Evolutionary conservation across 2,797 vertebrate species (phyloP).

Genomic region (Mormyrus hasselquistii): DNA sequence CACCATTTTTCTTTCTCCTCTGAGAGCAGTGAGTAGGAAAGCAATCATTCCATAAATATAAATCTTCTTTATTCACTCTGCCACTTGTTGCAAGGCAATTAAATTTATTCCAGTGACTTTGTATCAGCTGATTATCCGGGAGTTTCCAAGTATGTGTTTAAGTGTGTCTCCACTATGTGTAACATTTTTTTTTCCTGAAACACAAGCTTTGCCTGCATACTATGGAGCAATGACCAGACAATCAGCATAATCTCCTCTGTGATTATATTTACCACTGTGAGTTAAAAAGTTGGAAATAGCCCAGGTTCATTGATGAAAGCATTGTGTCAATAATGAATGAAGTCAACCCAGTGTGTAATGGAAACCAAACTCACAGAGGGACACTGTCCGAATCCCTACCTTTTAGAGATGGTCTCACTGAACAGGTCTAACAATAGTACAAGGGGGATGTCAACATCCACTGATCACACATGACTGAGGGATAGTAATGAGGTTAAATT

Average conservation of each 20-base stretch:
- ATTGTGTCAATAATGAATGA: neutral
- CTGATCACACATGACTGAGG: neutral
- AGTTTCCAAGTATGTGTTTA: neutral
- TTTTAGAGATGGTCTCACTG: neutral
- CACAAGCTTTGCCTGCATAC: neutral
- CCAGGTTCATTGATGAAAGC: neutral
- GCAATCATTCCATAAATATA: constrained; percentile 40
- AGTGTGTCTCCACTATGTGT: neutral
- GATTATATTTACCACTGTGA: neutral
- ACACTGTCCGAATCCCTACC: neutral
- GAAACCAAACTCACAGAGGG: neutral
- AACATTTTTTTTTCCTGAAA: neutral
- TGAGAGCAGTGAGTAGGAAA: constrained; percentile 35
- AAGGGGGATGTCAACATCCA: neutral
- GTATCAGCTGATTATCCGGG: constrained; percentile 8
- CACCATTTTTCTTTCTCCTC: constrained; percentile 42
- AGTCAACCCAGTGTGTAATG: neutral
- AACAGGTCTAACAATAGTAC: neutral
- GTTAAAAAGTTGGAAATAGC: neutral
- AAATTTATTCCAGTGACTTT: constrained; percentile 21
- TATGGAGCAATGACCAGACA: neutral
- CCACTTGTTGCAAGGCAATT: constrained; percentile 30
- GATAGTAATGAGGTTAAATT: neutral
- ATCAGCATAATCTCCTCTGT: neutral
- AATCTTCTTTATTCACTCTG: constrained; percentile 41